A percentile compares a stretch with the other conserved stretches of the same genome.
Evolutionary conservation across 2,797 vertebrate genomes (phyloP).

Genomic region (Pachyuromys duprasi): DNA sequence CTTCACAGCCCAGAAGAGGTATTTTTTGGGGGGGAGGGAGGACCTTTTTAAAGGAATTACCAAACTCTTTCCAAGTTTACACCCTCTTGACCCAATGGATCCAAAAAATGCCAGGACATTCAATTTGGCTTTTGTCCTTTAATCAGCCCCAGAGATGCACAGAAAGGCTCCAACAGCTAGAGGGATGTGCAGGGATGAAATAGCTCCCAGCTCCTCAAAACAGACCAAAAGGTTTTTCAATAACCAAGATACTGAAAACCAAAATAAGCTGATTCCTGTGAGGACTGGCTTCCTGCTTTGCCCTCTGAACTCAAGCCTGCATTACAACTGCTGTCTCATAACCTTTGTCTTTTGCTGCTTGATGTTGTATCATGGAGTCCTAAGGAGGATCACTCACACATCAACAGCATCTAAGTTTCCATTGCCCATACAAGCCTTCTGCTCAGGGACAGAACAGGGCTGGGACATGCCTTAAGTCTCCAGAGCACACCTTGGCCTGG

Average conservation of each 20-base stretch:
- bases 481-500: neutral
- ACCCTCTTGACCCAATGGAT: neutral
- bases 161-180: neutral
- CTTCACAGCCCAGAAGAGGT: neutral
- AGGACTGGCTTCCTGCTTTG: no score
- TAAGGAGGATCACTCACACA: neutral
- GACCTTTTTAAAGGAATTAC: no score
- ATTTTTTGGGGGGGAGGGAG: no score
- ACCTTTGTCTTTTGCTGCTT: neutral
- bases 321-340: neutral
- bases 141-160: neutral
- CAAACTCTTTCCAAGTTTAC: neutral
- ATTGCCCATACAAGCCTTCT: neutral
- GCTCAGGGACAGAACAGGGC: neutral
- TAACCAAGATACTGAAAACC: neutral
- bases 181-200: neutral
- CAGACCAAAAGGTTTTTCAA: neutral
- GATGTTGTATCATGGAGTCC: neutral
- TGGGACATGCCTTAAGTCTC: neutral
- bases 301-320: neutral
- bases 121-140: neutral
- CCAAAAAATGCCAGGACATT: neutral
- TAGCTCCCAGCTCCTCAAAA: neutral
- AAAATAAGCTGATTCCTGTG: neutral
- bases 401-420: neutral